phyloP scores from a whole-genome alignment of 1,140 invertebrate species.

The Drosophila sturtevanti region DNA sequence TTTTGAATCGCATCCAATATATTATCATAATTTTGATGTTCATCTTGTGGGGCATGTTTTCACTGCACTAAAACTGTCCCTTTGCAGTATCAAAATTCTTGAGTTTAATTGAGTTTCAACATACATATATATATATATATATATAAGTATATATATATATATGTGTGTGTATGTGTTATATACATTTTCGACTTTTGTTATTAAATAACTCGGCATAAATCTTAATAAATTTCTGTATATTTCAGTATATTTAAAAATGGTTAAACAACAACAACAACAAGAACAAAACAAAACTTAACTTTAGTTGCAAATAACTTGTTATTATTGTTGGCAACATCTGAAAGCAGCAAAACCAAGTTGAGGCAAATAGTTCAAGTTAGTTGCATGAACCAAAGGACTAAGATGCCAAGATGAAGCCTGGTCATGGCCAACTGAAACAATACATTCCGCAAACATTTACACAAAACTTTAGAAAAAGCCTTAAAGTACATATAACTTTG shows the following conservation, averaged over 20 bases:
- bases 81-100: background rate
- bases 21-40: background rate
- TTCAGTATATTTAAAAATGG: background rate
- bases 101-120: background rate
- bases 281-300: background rate
- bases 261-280: background rate
- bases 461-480: background rate
- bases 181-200: background rate
- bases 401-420: background rate
- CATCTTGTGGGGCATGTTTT: background rate
- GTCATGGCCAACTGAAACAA: constrained; percentile 51
- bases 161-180: background rate
- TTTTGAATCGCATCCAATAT: constrained; percentile 12
- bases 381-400: constrained; percentile 22
- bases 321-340: background rate
- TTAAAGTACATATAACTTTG: constrained; percentile 28
- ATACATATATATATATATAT: background rate
- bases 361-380: constrained; percentile 52
- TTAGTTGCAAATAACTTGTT: background rate
- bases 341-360: constrained; percentile 3
- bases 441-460: constrained; percentile 16
- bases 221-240: constrained; percentile 16
- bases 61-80: background rate
- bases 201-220: background rate
- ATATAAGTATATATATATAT: too few relatives aligned